These are phyloP conservation scores for Chymomyza costata DNA, from an alignment of 1,140 invertebrate species.

Conservation along the genomic window DNA sequence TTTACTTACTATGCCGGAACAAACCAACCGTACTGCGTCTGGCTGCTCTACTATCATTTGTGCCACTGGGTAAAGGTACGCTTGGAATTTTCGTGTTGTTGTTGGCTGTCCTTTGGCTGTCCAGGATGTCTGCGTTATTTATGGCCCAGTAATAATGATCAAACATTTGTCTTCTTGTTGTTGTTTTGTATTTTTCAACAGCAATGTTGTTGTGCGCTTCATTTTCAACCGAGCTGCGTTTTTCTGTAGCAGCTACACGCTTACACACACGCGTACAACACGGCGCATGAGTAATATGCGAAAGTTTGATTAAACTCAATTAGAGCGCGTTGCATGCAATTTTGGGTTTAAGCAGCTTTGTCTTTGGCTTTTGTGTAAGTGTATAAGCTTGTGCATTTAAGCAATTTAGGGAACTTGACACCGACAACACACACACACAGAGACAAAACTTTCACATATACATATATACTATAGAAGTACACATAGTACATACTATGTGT, in stretches of 20 bases:
- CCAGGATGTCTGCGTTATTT: slow-evolving; percentile 58
- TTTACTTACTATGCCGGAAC: too few species aligned
- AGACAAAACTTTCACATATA: slow-evolving; percentile 19
- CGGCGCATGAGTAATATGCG: slow-evolving; percentile 51
- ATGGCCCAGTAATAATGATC: slow-evolving; percentile 68
- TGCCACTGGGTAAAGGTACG: slow-evolving; percentile 40
- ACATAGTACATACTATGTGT: slow-evolving; percentile 8
- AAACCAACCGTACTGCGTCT: too few species aligned
- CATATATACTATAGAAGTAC: slow-evolving; percentile 1
- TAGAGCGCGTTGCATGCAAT: slow-evolving; percentile 35
- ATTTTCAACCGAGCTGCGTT: slow-evolving; percentile 23
- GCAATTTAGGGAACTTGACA: slow-evolving; percentile 12
- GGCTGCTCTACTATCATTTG: slow-evolving; percentile 18
- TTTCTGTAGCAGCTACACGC: slow-evolving; percentile 8
- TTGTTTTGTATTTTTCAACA: slow-evolving; percentile 3
- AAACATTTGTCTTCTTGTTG: slow-evolving; percentile 58
- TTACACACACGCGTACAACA: too few species aligned
- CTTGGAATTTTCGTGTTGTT: slow-evolving; percentile 4
- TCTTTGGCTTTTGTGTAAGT: slow-evolving; percentile 34
- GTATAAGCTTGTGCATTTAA: slow-evolving; percentile 44
- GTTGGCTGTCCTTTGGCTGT: slow-evolving; percentile 28
- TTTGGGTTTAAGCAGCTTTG: slow-evolving; percentile 2
- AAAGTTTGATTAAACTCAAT: slow-evolving; percentile 66
- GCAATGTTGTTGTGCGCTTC: slow-evolving; percentile 16
- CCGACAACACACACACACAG: slow-evolving; percentile 18